Percentiles rank a stretch among this genome's conserved stretches.
phyloP scores from a whole-genome alignment of 2,113 vertebrate genomes.

The Heteronetta atricapilla region DNA sequence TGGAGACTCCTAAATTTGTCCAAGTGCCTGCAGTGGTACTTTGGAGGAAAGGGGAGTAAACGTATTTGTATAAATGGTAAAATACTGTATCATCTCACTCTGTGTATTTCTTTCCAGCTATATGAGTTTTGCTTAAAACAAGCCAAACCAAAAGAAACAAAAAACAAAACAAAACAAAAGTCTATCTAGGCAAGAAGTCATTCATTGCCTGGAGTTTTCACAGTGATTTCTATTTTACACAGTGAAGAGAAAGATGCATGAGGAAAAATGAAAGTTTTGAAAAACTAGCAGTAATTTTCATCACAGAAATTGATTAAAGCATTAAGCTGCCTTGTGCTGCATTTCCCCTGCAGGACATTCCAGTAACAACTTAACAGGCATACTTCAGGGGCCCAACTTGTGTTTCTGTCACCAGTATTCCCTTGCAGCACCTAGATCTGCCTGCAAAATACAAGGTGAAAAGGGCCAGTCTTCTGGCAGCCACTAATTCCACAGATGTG shows the following conservation, averaged over 20 bases:
- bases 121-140: neutral
- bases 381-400: neutral
- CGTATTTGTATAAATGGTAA: neutral
- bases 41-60: neutral
- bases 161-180: neutral
- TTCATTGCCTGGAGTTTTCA: slow-evolving; percentile 53
- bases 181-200: neutral
- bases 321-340: neutral
- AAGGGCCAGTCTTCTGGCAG: neutral
- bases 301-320: neutral
- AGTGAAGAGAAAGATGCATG: neutral
- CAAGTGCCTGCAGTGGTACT: neutral
- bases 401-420: neutral
- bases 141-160: too few species aligned
- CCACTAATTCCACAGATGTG: neutral
- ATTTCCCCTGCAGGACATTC: neutral
- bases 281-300: neutral
- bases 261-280: neutral
- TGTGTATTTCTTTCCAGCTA: neutral
- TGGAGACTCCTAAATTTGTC: neutral
- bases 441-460: neutral
- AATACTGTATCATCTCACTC: fast-evolving
- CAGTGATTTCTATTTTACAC: slow-evolving; percentile 12
- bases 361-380: neutral
- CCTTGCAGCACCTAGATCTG: neutral